Base-by-base conservation (phyloP, 2,888 invertebrate genomes). In the Ophion obscuratus region DNA sequence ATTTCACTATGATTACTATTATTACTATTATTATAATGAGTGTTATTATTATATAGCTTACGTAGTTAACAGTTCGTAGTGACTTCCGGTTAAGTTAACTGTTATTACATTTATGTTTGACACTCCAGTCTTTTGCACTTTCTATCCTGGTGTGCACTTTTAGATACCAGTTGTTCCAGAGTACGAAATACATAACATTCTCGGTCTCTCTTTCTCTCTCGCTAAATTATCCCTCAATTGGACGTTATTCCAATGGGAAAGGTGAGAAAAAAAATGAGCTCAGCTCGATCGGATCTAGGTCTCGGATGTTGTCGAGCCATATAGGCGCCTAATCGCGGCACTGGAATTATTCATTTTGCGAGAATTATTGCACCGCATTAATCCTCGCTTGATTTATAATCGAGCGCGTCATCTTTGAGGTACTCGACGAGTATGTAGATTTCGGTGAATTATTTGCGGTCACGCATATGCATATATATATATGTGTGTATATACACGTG, bases 141-240 rank as follows among this genome's bases (percentile, higher is more conserved):
- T 40, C 40, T 5, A 40, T 40, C 40, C 40, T 40, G 40, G 5
- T 40, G 40, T 40, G 40, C 40, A 40, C 40, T 40, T 1, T 40
- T 6, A 40, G 4, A 6, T 6, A 40, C 7, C 9, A 40, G 40
- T 40, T 9, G 6, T 9, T 40, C 9, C 40, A 6, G 7, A 40
- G 9, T 9, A 40, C 40, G 40, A 40, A 40, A 40, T 7, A 40
- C 0, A 40, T 40, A 47, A 47, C 11, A 47, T 14, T 47, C 14
- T 31, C 31, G 3, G 3, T 11, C 47, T 47, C 47, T 44, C 31
- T 61, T 24, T 61, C 14, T 71, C 31, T 61, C 24, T 61, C 14
- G 24, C 62, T 2, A 31, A 59, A 59, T 61, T 31, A 68, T 78
- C 61, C 68, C n/a, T 24, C 68, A 78, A 78, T 78, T 78, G 44